Evolutionary conservation across 2,888 invertebrate genomes (phyloP), one percentile per base, ranked within the genome.

Genomic region (Parthenolecanium corni): DNA sequence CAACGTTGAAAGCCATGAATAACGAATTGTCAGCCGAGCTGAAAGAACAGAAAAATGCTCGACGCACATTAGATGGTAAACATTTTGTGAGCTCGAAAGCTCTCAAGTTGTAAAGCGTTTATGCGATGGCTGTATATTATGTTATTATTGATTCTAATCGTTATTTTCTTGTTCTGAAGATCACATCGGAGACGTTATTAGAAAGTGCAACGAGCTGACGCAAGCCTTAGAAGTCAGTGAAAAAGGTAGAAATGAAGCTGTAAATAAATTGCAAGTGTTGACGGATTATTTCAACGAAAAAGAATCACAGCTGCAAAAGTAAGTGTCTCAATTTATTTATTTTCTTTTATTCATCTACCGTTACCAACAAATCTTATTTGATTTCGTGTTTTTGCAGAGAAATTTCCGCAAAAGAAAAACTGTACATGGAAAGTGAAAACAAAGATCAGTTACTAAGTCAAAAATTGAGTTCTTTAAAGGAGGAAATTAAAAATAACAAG

Each of bases 231-330:
- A 57, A 57, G 44, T 16, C 18, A 46, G 49, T 21, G 61, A 49
- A 38, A 61, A 61, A 49, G 51, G 36, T 24, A 14, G 36, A n/a
- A 61, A 47, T 12, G 31, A 61, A 61, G 61, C 61, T 25, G 21
- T 49, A 18, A 49, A 31, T 0, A 82, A 88, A 69, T 78, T 93
- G 1, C 88, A 89, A 71, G 91, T 93, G 1, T 76, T 94, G 44
- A 85, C 88, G 0, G 85, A 84, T 71, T 93, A 92, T 74, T 93
- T 93, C 76, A 89, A 91, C 71, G 90, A 93, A 67, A 85, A 89
- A 69, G 93, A 93, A 74, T 79, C 83, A 14, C 86, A 91, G 74
- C 77, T 92, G 52, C 83, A 91, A 75, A 91, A 89, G 87, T 91
- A 78, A 76, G 77, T 31, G 14, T 24, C 44, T 24, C 25, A 25